Percentiles rank a stretch among this genome's conserved stretches.
Evolutionary conservation across 1,140 invertebrate species (phyloP).

Genomic region (Globodera rostochiensis): DNA sequence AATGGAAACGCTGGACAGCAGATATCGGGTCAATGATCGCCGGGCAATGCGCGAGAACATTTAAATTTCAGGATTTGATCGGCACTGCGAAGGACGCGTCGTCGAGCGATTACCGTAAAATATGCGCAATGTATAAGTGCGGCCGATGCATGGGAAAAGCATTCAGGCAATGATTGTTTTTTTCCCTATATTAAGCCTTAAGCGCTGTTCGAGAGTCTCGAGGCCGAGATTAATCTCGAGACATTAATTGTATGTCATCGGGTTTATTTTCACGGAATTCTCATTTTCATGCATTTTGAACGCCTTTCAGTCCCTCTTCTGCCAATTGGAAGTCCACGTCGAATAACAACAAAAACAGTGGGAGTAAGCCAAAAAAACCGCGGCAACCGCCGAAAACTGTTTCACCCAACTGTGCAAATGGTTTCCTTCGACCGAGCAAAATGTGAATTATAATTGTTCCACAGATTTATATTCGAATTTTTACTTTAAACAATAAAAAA

Average conservation of each 20-base stretch:
- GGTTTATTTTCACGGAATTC: background rate
- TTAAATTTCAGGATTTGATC: conserved; percentile 55
- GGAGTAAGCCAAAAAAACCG: background rate
- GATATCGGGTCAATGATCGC: conserved; percentile 45
- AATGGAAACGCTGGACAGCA: conserved; percentile 51
- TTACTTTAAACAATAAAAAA: background rate
- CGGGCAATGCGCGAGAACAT: conserved; percentile 11
- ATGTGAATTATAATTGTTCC: background rate
- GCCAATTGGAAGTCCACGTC: background rate
- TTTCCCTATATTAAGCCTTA: too few relatives aligned
- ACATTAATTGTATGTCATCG: background rate
- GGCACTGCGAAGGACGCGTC: conserved; percentile 57
- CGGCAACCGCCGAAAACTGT: background rate
- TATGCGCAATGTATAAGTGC: conserved; percentile 57
- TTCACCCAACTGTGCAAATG: background rate
- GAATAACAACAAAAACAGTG: conserved; percentile 1
- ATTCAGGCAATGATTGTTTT: conserved; percentile 21
- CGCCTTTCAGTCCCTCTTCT: background rate
- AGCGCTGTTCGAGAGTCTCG: too few relatives aligned
- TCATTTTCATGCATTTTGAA: background rate
- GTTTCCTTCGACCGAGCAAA: background rate
- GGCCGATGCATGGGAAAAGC: conserved; percentile 47
- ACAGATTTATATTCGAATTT: background rate
- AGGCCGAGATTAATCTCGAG: background rate
- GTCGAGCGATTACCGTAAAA: conserved; percentile 57